These are phyloP conservation scores for Brachypterus glaber DNA, from an alignment of 2,888 invertebrate species.

Conservation along the genomic window DNA sequence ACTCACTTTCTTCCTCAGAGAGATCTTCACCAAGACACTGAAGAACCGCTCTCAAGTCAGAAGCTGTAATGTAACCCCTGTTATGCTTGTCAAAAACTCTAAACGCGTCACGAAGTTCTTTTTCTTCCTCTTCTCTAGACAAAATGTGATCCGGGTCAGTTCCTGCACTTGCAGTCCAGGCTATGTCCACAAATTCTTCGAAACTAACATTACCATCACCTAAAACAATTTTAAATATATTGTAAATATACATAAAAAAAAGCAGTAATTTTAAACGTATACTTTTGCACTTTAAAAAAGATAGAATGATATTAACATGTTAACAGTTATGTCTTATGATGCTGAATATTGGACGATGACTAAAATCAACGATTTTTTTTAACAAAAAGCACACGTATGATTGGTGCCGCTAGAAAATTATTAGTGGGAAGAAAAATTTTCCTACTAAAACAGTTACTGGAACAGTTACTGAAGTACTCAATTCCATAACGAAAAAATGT, in stretches of 20 bases:
- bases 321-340: not conserved
- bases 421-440: too few relatives aligned
- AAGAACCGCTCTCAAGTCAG: slow-evolving; percentile 75
- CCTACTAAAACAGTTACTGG: too few relatives aligned
- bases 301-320: not conserved
- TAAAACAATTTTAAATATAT: slow-evolving; percentile 37
- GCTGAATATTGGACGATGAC: too few relatives aligned
- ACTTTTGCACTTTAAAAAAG: too few relatives aligned
- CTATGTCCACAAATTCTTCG: slow-evolving; percentile 78
- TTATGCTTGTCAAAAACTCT: slow-evolving; percentile 86
- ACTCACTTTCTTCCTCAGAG: slow-evolving; percentile 82
- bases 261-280: too few relatives aligned
- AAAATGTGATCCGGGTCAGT: slow-evolving; percentile 40
- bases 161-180: slow-evolving; percentile 38
- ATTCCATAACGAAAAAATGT: too few relatives aligned
- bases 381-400: too few relatives aligned
- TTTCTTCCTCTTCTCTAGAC: slow-evolving; percentile 74
- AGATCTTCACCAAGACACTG: slow-evolving; percentile 84
- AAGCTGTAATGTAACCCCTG: slow-evolving; percentile 84
- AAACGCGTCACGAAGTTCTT: slow-evolving; percentile 76
- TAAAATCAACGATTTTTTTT: too few relatives aligned
- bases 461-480: too few relatives aligned
- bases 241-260: too few relatives aligned
- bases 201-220: slow-evolving; percentile 83
- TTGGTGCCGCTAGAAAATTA: too few relatives aligned